Conservation (phyloP, 2,797 vertebrate species). For the Nyctibius grandis region DNA sequence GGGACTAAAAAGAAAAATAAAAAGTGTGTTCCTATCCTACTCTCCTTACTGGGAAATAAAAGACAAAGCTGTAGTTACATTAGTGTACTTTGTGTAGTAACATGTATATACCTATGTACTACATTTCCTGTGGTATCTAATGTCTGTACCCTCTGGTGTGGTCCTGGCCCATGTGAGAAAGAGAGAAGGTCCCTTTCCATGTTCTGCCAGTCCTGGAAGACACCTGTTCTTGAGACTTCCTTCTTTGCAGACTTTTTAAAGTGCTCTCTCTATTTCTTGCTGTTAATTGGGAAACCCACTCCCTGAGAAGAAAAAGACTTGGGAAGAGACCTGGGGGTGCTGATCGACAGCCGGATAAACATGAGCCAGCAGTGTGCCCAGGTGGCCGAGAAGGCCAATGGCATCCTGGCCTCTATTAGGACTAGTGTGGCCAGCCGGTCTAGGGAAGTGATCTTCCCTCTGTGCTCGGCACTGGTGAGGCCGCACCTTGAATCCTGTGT, state of each 20-base stretch:
- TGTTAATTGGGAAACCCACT: not conserved
- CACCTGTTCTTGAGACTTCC: not conserved
- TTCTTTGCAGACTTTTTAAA: not conserved
- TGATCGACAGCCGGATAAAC: too few species aligned
- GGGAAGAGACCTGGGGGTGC: too few species aligned
- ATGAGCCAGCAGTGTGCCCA: too few species aligned
- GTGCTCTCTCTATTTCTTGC: not conserved
- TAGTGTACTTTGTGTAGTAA: not conserved
- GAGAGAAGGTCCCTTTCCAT: not conserved
- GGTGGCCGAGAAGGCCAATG: too few species aligned
- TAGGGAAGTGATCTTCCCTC: too few species aligned
- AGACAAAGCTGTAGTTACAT: not conserved
- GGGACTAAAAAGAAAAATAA: too few species aligned
- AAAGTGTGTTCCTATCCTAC: not conserved
- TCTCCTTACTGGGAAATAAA: not conserved
- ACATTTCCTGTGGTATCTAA: accelerated
- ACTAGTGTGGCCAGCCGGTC: too few species aligned
- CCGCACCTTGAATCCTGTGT: too few species aligned
- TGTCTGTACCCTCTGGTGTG: not conserved
- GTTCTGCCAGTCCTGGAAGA: not conserved
- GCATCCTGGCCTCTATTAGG: too few species aligned
- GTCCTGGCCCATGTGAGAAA: not conserved
- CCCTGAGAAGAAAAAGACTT: too few species aligned
- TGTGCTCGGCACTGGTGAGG: too few species aligned
- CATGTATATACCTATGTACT: too few species aligned